Percentiles rank a stretch among this genome's conserved stretches.
phyloP scores from a whole-genome alignment of 2,113 vertebrate species.

The Percina caprodes region DNA sequence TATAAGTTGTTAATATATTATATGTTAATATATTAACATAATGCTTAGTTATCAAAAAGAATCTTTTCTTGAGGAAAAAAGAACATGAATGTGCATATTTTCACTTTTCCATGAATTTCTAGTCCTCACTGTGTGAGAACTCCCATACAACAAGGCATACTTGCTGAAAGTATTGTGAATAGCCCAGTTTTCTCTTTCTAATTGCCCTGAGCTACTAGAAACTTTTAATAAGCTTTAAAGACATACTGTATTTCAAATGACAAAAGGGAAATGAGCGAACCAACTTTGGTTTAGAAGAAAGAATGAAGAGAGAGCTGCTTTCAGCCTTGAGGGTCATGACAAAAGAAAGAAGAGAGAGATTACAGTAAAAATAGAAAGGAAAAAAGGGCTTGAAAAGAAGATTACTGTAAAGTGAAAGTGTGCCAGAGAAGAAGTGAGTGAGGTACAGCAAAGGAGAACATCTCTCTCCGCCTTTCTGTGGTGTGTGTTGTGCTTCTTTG shows the following conservation, averaged over 20 bases:
- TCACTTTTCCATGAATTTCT: slow-evolving; percentile 2
- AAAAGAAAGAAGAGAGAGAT: slow-evolving; percentile 54
- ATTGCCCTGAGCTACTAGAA: slow-evolving; percentile 36
- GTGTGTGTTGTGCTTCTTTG: slow-evolving; percentile 20
- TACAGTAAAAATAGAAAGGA: slow-evolving; percentile 60
- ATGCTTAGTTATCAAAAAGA: slow-evolving; percentile 10
- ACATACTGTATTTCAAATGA: slow-evolving; percentile 42
- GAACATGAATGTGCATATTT: slow-evolving; percentile 14
- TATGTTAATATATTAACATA: slow-evolving; percentile 10
- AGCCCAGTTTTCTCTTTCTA: slow-evolving; percentile 40
- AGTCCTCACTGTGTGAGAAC: neutral
- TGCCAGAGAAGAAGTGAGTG: slow-evolving; percentile 22
- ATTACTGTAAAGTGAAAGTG: slow-evolving; percentile 54
- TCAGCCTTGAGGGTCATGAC: slow-evolving; percentile 54
- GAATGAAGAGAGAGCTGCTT: slow-evolving; percentile 18
- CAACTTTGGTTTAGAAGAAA: slow-evolving; percentile 42
- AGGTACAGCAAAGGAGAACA: neutral
- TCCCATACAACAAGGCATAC: slow-evolving; percentile 22
- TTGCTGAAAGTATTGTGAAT: slow-evolving; percentile 39
- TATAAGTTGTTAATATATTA: no score
- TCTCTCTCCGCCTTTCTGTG: slow-evolving; percentile 10
- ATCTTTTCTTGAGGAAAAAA: neutral
- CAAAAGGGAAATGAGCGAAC: slow-evolving; percentile 33
- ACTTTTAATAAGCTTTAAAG: slow-evolving; percentile 52
- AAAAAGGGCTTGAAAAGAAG: slow-evolving; percentile 37